phyloP scores from a whole-genome alignment of 1,140 invertebrate genomes.

The Globodera rostochiensis region DNA sequence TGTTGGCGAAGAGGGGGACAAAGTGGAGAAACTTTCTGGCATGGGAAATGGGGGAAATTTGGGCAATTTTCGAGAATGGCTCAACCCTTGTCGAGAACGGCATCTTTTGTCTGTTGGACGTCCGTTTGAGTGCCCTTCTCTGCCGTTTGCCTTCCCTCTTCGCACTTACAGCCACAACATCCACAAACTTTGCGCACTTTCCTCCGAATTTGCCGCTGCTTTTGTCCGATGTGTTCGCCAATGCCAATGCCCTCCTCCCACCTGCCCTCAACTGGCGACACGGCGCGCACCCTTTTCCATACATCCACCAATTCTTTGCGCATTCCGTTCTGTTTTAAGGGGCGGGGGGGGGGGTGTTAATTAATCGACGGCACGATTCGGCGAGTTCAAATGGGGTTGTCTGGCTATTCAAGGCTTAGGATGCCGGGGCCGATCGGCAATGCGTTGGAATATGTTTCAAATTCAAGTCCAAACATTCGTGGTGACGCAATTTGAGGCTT shows the following conservation, averaged over 20 bases:
- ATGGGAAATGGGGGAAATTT: not conserved
- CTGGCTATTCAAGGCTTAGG: too few species aligned
- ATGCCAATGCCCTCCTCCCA: not conserved
- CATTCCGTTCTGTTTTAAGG: not conserved
- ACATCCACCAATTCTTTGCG: conserved; percentile 14
- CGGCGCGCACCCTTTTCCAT: not conserved
- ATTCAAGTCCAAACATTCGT: too few species aligned
- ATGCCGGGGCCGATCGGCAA: too few species aligned
- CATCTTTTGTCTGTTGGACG: not conserved
- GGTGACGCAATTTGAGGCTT: too few species aligned
- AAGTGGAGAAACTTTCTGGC: too few species aligned
- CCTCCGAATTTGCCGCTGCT: not conserved
- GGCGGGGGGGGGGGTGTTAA: too few species aligned
- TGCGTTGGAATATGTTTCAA: too few species aligned
- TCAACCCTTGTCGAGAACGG: not conserved
- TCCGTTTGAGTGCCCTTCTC: conserved; percentile 9
- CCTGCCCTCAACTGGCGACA: not conserved
- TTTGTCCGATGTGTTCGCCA: not conserved
- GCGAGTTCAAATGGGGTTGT: too few species aligned
- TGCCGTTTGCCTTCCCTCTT: not conserved
- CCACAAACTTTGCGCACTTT: not conserved
- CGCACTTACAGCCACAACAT: not conserved
- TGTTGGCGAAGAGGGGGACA: not conserved
- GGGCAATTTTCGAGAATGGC: not conserved
- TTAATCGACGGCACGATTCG: too few species aligned